These are phyloP conservation scores for Myopa tessellatipennis DNA, from an alignment of 2,888 invertebrate genomes.

Conservation along the genomic window DNA sequence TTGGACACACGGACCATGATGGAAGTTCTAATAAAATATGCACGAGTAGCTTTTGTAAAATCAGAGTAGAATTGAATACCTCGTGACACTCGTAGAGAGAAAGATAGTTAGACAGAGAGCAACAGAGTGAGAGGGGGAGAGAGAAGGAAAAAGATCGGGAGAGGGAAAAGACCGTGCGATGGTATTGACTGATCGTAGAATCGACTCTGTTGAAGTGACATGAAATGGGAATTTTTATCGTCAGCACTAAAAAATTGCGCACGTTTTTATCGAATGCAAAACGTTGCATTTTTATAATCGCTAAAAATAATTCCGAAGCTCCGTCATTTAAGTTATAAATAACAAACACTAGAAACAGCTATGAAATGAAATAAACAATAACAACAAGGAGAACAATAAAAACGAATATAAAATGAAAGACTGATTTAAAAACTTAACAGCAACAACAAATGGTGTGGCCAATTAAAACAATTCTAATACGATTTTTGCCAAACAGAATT, in stretches of 20 bases:
- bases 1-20: too few relatives aligned
- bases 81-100: too few relatives aligned
- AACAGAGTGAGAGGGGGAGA: too few relatives aligned
- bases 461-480: too few relatives aligned
- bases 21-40: too few relatives aligned
- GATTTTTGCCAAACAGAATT: too few relatives aligned
- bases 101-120: too few relatives aligned
- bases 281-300: conserved; percentile 16
- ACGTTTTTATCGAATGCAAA: conserved; percentile 25
- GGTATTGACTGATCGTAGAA: neutral
- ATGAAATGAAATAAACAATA: neutral
- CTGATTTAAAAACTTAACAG: too few relatives aligned
- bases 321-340: conserved; percentile 20
- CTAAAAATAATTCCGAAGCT: conserved; percentile 13
- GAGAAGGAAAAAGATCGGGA: too few relatives aligned
- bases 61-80: too few relatives aligned
- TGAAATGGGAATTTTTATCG: neutral
- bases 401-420: neutral
- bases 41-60: too few relatives aligned
- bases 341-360: neutral
- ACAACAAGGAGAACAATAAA: neutral
- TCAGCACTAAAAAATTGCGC: conserved; percentile 23
- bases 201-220: neutral
- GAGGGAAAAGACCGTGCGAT: neutral
- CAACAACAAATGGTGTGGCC: too few relatives aligned